These are phyloP conservation scores for Latrodectus geometricus DNA, from an alignment of 1,140 invertebrate species.

Conservation along the genomic window DNA sequence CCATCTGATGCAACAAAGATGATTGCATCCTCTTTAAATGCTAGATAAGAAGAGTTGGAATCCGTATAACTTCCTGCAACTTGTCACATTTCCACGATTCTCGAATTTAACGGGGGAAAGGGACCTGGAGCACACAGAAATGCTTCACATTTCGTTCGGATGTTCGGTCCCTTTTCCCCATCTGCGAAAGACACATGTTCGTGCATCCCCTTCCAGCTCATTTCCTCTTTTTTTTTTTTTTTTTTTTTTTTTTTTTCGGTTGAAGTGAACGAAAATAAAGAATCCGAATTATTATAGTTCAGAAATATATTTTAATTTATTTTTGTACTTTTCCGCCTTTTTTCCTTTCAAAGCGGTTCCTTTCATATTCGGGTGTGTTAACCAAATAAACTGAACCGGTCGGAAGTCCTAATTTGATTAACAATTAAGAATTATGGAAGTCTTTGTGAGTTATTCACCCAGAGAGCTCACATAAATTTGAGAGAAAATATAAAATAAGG, in stretches of 20 bases:
- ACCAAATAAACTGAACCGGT: too few relatives aligned
- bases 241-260: too few relatives aligned
- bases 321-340: too few relatives aligned
- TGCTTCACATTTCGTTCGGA: neutral
- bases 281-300: neutral
- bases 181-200: neutral
- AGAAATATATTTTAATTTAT: too few relatives aligned
- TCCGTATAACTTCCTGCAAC: neutral
- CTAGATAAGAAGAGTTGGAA: neutral
- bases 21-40: neutral
- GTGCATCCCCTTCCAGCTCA: neutral
- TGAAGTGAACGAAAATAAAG: neutral
- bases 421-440: too few relatives aligned
- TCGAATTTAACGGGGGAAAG: neutral
- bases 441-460: too few relatives aligned
- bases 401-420: too few relatives aligned
- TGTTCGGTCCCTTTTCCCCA: neutral
- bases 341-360: too few relatives aligned
- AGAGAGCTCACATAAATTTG: too few relatives aligned
- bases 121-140: neutral
- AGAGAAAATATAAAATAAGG: too few relatives aligned
- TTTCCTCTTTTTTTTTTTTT: constrained; percentile 38
- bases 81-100: constrained; percentile 24
- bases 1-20: neutral
- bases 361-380: too few relatives aligned